These are phyloP conservation scores for Adelges cooleyi DNA, from an alignment of 1,140 invertebrate genomes.

Conservation along the genomic window DNA sequence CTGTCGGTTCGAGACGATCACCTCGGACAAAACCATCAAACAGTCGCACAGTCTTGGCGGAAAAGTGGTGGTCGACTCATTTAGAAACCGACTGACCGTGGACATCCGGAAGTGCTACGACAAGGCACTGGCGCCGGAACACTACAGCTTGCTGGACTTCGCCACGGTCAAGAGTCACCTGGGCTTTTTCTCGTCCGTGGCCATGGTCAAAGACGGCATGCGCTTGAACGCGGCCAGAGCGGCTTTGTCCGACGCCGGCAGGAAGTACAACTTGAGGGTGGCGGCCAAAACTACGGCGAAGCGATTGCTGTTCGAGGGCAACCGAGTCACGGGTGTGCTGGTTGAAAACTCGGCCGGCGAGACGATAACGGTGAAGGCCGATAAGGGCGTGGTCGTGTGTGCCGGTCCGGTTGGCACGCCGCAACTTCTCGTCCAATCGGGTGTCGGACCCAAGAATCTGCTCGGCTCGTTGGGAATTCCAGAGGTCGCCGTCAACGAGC, in stretches of 20 bases:
- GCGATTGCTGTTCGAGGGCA: conserved; percentile 50
- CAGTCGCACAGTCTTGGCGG: not conserved
- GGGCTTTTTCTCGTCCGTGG: conserved; percentile 11
- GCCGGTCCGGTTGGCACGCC: conserved; percentile 61
- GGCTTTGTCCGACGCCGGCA: conserved; percentile 57
- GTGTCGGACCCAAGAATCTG: conserved; percentile 35
- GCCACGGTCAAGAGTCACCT: not conserved
- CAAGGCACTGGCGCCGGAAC: not conserved
- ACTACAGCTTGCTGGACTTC: not conserved
- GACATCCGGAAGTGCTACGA: not conserved
- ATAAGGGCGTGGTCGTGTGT: conserved; percentile 56
- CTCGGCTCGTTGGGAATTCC: conserved; percentile 35
- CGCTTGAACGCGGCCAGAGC: conserved; percentile 49
- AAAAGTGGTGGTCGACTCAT: not conserved
- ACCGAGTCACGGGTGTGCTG: conserved; percentile 44
- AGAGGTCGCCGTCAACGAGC: conserved; percentile 41
- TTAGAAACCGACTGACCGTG: not conserved
- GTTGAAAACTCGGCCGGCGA: conserved; percentile 43
- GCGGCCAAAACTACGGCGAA: conserved; percentile 51
- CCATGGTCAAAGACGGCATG: conserved; percentile 50
- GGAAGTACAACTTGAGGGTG: conserved; percentile 60
- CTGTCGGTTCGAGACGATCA: conserved; percentile 3
- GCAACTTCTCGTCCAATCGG: conserved; percentile 44
- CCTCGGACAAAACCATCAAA: not conserved
- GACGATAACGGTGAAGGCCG: conserved; percentile 36